A percentile compares a stretch with the other conserved stretches of the same genome.
Conservation (phyloP, 2,797 vertebrate genomes). For the Euthynnus affinis region DNA sequence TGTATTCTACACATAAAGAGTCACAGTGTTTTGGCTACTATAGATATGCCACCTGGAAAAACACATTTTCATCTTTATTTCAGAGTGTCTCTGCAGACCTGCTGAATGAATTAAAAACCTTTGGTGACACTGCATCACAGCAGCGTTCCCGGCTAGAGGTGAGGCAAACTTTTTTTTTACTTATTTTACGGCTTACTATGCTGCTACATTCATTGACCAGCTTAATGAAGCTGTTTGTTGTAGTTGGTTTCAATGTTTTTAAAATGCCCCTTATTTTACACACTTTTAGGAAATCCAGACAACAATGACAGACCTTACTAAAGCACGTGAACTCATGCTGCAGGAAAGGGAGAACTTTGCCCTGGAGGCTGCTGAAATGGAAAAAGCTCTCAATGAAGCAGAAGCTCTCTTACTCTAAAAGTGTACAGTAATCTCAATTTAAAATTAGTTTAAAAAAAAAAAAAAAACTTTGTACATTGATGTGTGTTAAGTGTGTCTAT, state of each 20-base stretch:
- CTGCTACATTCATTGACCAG: neutral
- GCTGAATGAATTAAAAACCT: conserved; percentile 76
- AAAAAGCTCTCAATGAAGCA: conserved; percentile 80
- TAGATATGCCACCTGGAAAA: neutral
- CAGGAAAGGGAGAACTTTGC: conserved; percentile 78
- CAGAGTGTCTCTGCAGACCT: conserved; percentile 81
- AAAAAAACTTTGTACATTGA: neutral
- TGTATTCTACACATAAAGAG: conserved; percentile 2
- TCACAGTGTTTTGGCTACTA: neutral
- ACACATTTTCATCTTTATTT: conserved; percentile 22
- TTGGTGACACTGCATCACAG: conserved; percentile 70
- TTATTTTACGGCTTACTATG: too few relatives aligned
- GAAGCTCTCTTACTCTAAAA: conserved; percentile 75
- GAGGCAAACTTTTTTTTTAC: too few relatives aligned
- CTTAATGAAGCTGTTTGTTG: neutral
- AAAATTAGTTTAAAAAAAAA: neutral
- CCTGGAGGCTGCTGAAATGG: conserved; percentile 77
- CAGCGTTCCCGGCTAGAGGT: conserved; percentile 77
- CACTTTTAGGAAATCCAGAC: conserved; percentile 78
- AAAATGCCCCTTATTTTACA: neutral
- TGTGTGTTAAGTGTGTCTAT: neutral
- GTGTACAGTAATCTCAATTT: neutral
- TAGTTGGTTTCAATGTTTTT: neutral
- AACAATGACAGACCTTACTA: conserved; percentile 65
- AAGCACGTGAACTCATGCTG: conserved; percentile 65